Conservation (phyloP, 2,113 vertebrate species). For the Oxygymnocypris stewartii region DNA sequence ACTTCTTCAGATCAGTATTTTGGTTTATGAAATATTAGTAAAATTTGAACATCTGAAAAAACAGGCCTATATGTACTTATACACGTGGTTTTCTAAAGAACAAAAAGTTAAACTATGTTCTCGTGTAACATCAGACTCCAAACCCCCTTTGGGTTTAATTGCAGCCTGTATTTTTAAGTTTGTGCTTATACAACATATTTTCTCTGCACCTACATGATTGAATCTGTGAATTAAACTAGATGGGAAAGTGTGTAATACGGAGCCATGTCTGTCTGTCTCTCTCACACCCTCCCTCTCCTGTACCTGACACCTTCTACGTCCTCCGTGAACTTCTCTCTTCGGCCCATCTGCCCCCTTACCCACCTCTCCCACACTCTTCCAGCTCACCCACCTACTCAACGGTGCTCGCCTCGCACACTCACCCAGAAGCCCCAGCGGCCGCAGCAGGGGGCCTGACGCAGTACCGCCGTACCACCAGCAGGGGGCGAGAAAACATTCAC, state of each 20-base stretch:
- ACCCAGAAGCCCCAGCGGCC: constrained; percentile 62
- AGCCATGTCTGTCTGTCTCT: constrained; percentile 58
- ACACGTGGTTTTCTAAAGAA: background rate
- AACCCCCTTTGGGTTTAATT: background rate
- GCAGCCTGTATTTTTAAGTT: background rate
- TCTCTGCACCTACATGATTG: background rate
- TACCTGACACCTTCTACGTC: constrained; percentile 78
- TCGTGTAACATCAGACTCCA: background rate
- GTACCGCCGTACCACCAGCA: constrained; percentile 61
- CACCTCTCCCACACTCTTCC: constrained; percentile 82
- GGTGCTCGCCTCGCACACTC: constrained; percentile 77
- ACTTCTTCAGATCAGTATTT: background rate
- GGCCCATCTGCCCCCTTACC: constrained; percentile 85
- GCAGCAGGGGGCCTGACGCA: constrained; percentile 55
- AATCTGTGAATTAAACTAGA: background rate
- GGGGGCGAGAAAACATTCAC: constrained; percentile 50
- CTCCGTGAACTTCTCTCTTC: constrained; percentile 85
- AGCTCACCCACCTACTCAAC: constrained; percentile 83
- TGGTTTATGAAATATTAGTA: background rate
- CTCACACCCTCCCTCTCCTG: constrained; percentile 52
- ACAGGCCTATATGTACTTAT: no score
- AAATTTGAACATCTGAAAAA: background rate
- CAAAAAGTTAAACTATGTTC: background rate
- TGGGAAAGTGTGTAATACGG: background rate
- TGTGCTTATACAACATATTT: background rate